A percentile compares a stretch with the other conserved stretches of the same genome.
phyloP scores from a whole-genome alignment of 2,113 vertebrate species.

The Mesembrinibis cayennensis region DNA sequence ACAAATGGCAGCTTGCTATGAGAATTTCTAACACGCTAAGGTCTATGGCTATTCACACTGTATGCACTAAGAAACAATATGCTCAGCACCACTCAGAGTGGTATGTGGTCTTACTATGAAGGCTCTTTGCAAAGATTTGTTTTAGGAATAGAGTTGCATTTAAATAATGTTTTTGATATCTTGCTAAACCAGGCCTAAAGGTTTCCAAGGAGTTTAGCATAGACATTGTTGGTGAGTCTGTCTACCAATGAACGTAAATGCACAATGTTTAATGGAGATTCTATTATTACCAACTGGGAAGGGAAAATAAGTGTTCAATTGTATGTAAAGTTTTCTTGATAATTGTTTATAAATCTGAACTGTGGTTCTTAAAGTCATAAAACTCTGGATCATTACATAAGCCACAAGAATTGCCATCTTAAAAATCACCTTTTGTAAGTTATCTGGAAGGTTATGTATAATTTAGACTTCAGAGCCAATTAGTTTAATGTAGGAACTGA shows the following conservation, averaged over 20 bases:
- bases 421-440: background rate
- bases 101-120: background rate
- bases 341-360: background rate
- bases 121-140: background rate
- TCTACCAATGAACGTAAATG: background rate
- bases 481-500: background rate
- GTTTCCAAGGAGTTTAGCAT: background rate
- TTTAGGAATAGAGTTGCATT: background rate
- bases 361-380: background rate
- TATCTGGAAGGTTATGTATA: background rate
- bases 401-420: background rate
- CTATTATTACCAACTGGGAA: background rate
- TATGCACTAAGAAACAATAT: accelerated
- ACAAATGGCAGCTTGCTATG: background rate
- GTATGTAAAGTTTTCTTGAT: background rate
- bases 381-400: background rate
- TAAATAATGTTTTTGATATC: background rate
- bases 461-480: background rate
- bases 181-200: background rate
- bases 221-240: background rate
- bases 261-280: background rate
- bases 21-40: background rate
- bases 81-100: background rate
- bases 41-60: background rate
- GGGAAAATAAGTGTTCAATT: background rate